Evolutionary conservation across 2,888 invertebrate species (phyloP).

Genomic region (Prosapia bicincta): DNA sequence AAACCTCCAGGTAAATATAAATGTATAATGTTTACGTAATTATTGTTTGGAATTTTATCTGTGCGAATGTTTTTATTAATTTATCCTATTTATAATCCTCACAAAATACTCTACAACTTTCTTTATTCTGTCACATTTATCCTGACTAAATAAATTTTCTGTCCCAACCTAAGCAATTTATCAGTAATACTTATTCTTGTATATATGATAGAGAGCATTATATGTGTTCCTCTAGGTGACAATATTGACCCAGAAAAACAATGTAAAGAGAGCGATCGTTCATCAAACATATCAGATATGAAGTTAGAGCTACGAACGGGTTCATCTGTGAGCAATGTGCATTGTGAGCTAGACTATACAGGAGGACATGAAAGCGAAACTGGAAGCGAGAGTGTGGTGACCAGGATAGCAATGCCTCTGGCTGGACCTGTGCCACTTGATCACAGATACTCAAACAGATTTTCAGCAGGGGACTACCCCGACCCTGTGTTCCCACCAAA

Average conservation of each 20-base stretch:
- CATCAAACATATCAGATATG: conserved; percentile 88
- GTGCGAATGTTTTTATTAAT: too few relatives aligned
- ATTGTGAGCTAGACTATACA: conserved; percentile 47
- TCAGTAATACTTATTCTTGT: too few relatives aligned
- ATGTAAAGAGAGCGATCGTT: conserved; percentile 72
- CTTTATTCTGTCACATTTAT: too few relatives aligned
- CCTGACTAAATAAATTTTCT: too few relatives aligned
- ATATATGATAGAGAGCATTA: too few relatives aligned
- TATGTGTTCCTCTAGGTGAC: conserved; percentile 46
- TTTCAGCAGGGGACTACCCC: conserved; percentile 70
- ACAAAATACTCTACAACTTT: too few relatives aligned
- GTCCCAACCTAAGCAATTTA: too few relatives aligned
- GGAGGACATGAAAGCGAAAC: conserved; percentile 59
- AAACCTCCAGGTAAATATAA: conserved; percentile 39
- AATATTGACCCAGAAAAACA: conserved; percentile 55
- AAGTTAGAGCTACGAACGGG: conserved; percentile 85
- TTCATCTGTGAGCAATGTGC: conserved; percentile 68
- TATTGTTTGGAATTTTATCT: too few relatives aligned
- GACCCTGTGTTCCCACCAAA: conserved; percentile 77
- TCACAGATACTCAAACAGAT: conserved; percentile 54
- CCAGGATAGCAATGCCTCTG: conserved; percentile 63
- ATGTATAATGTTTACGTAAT: too few relatives aligned
- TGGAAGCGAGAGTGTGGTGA: conserved; percentile 53
- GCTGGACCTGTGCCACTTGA: conserved; percentile 69
- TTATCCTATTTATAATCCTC: too few relatives aligned